Conservation (phyloP, 2,113 vertebrate genomes). For the Callithrix jacchus region DNA sequence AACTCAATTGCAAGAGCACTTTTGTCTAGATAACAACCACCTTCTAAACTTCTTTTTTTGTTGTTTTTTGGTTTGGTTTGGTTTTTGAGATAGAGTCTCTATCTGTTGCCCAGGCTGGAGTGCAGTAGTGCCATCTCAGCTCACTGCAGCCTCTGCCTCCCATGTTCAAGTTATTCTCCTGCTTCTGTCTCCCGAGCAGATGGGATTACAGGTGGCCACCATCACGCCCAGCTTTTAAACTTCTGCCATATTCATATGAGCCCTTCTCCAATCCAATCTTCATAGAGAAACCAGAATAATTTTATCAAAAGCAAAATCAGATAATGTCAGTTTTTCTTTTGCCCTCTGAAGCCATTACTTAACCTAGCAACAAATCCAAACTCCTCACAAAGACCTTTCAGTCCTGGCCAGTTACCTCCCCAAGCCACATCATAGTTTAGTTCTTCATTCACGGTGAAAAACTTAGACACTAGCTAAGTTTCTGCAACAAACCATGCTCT, state of each 20-base stretch:
- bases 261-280: not conserved
- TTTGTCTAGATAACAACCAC: not conserved
- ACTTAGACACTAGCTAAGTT: not conserved
- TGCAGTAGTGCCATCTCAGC: too few relatives aligned
- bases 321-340: not conserved
- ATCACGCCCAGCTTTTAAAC: too few relatives aligned
- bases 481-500: not conserved
- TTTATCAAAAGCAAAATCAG: not conserved
- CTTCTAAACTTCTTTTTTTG: not conserved
- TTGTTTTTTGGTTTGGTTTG: too few relatives aligned
- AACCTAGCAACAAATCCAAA: not conserved
- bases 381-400: not conserved
- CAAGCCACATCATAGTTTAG: not conserved
- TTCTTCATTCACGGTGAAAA: not conserved
- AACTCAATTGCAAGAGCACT: not conserved
- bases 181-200: too few relatives aligned
- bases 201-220: too few relatives aligned
- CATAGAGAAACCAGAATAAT: not conserved
- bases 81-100: too few relatives aligned
- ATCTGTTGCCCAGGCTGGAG: too few relatives aligned
- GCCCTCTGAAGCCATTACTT: not conserved
- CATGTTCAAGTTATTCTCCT: too few relatives aligned
- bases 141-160: too few relatives aligned
- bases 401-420: not conserved
- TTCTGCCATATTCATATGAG: not conserved